Percentiles rank a stretch among this genome's conserved stretches.
Evolutionary conservation across 2,113 vertebrate species (phyloP).

Genomic region (Archilochus colubris): DNA sequence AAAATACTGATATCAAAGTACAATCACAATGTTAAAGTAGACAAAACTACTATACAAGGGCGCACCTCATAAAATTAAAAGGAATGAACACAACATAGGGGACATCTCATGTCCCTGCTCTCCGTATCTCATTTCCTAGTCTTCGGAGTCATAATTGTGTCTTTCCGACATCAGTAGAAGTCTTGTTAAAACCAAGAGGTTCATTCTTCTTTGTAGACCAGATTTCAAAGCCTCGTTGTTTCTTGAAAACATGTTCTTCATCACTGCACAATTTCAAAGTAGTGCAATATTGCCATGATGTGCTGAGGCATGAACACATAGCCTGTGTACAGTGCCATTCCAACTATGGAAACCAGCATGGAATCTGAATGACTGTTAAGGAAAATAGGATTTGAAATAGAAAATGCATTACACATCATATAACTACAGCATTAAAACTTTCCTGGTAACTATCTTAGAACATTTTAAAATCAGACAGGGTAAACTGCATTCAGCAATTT

Average conservation of each 20-base stretch:
- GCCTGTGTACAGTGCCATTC: constrained; percentile 95
- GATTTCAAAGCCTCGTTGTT: constrained; percentile 1
- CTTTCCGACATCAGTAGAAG: constrained; percentile 45
- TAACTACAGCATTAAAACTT: background rate
- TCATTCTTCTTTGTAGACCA: constrained; percentile 44
- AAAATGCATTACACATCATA: background rate
- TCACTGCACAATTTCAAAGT: constrained; percentile 96
- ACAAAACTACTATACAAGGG: constrained; percentile 81
- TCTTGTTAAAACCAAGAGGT: constrained; percentile 51
- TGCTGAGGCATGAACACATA: constrained; percentile 99
- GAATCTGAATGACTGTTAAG: constrained; percentile 86
- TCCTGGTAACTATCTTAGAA: background rate
- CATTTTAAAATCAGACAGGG: background rate
- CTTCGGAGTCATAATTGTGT: constrained; percentile 46
- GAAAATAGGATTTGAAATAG: constrained; percentile 53
- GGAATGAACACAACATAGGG: constrained; percentile 76
- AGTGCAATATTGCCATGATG: constrained; percentile 98
- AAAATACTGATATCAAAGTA: constrained; percentile 86
- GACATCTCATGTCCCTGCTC: constrained; percentile 58
- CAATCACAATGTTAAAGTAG: constrained; percentile 82
- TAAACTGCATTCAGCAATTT: background rate
- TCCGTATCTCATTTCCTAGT: constrained; percentile 53
- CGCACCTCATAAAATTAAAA: constrained; percentile 75
- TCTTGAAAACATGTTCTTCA: constrained; percentile 2
- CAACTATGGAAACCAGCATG: constrained; percentile 89